Conservation (phyloP, 2,888 invertebrate genomes). For the Limnephilus lunatus region DNA sequence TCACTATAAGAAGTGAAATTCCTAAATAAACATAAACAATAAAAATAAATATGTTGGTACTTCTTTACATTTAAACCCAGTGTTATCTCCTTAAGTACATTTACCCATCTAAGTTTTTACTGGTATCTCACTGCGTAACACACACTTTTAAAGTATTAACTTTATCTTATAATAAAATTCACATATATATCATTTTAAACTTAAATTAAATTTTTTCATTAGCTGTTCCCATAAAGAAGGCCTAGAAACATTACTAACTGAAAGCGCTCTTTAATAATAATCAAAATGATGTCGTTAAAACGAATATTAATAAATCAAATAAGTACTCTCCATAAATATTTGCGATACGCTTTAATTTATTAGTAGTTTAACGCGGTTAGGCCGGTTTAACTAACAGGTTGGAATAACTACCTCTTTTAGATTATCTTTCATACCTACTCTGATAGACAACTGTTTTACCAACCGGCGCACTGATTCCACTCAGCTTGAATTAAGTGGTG, state of each 20-base stretch:
- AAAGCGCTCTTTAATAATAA: not conserved
- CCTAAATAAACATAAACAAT: too few species aligned
- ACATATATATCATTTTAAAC: too few species aligned
- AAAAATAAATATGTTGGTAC: too few species aligned
- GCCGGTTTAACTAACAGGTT: slow-evolving; percentile 29
- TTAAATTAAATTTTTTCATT: too few species aligned
- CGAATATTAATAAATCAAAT: slow-evolving; percentile 32
- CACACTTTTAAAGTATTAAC: too few species aligned
- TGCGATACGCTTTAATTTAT: slow-evolving; percentile 59
- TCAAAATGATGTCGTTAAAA: not conserved
- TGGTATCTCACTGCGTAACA: too few species aligned
- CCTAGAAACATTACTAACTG: not conserved
- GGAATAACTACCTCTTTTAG: not conserved
- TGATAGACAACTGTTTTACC: slow-evolving; percentile 5
- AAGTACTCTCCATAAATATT: slow-evolving; percentile 53
- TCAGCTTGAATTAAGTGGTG: not conserved
- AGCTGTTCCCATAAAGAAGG: too few species aligned
- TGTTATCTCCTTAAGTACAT: too few species aligned
- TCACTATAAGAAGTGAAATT: too few species aligned
- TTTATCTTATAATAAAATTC: too few species aligned
- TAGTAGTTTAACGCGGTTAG: slow-evolving; percentile 49
- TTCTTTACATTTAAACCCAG: too few species aligned
- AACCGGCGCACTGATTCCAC: not conserved
- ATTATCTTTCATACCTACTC: not conserved
- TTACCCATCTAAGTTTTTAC: too few species aligned